Percentiles rank a stretch among this genome's conserved stretches.
Evolutionary conservation across 2,113 vertebrate species (phyloP).

Genomic region (Campylomormyrus tamandua): DNA sequence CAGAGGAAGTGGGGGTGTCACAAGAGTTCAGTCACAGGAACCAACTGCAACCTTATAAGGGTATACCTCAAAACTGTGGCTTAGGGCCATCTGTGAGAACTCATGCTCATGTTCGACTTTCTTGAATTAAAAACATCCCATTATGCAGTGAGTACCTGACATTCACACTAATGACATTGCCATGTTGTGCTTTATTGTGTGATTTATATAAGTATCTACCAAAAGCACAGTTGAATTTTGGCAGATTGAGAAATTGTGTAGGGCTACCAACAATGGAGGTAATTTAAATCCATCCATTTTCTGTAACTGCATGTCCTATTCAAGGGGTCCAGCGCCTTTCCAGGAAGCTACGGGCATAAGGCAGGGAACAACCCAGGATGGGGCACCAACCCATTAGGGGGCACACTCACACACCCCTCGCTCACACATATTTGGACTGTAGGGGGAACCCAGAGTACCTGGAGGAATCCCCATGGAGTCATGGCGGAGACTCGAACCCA

Average conservation of each 20-base stretch:
- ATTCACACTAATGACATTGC: background rate
- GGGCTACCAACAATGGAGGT: background rate
- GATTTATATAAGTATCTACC: background rate
- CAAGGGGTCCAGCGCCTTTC: background rate
- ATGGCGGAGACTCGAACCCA: background rate
- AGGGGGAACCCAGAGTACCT: too few species aligned
- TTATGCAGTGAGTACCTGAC: background rate
- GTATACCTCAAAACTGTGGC: slow-evolving; percentile 13
- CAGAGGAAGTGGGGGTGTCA: slow-evolving; percentile 45
- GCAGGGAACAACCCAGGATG: background rate
- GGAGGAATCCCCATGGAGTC: background rate
- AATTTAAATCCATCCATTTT: background rate
- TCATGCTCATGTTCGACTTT: background rate
- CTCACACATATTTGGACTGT: too few species aligned
- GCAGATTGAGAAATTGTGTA: background rate
- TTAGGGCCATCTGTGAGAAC: background rate
- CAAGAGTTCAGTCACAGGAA: slow-evolving; percentile 2
- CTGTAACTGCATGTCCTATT: background rate
- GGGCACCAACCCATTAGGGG: background rate
- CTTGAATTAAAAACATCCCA: background rate
- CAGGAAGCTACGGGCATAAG: background rate
- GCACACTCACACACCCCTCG: too few species aligned
- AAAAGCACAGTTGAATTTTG: background rate
- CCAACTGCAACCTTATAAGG: slow-evolving; percentile 27
- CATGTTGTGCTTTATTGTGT: background rate